Percentiles rank a stretch among this genome's conserved stretches.
Conservation (phyloP, 2,888 invertebrate genomes). For the Heliconius erato region DNA sequence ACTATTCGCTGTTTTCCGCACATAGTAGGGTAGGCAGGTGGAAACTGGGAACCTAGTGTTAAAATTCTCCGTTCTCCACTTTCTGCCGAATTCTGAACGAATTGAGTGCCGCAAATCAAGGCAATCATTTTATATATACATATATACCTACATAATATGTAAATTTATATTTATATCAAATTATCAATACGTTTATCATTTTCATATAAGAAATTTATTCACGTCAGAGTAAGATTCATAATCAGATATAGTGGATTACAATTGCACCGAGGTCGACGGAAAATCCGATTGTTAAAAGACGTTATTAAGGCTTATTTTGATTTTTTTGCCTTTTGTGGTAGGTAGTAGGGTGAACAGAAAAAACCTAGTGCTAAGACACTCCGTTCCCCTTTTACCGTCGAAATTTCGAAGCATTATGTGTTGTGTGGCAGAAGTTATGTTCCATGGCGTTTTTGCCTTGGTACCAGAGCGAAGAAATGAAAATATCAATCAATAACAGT, state of each 20-base stretch:
- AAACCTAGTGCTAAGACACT: too few species aligned
- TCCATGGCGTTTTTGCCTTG: not conserved
- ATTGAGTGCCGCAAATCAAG: too few species aligned
- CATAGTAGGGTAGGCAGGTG: too few species aligned
- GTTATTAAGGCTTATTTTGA: not conserved
- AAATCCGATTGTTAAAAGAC: not conserved
- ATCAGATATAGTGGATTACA: slow-evolving; percentile 16
- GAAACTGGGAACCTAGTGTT: too few species aligned
- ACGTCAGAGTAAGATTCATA: not conserved
- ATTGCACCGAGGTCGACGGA: not conserved
- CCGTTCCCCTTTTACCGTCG: too few species aligned
- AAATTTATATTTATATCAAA: not conserved
- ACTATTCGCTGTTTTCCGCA: too few species aligned
- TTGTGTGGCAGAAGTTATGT: too few species aligned
- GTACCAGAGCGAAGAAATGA: not conserved
- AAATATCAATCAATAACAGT: not conserved
- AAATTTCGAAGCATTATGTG: too few species aligned
- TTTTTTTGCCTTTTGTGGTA: too few species aligned
- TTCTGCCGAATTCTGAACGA: too few species aligned
- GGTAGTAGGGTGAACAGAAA: too few species aligned
- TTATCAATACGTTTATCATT: not conserved
- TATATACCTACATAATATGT: not conserved
- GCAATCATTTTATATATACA: not conserved
- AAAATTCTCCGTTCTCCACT: too few species aligned
- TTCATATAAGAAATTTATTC: not conserved